Base-by-base conservation (phyloP, 2,888 invertebrate genomes). In the Gisinianus flammeolus region DNA sequence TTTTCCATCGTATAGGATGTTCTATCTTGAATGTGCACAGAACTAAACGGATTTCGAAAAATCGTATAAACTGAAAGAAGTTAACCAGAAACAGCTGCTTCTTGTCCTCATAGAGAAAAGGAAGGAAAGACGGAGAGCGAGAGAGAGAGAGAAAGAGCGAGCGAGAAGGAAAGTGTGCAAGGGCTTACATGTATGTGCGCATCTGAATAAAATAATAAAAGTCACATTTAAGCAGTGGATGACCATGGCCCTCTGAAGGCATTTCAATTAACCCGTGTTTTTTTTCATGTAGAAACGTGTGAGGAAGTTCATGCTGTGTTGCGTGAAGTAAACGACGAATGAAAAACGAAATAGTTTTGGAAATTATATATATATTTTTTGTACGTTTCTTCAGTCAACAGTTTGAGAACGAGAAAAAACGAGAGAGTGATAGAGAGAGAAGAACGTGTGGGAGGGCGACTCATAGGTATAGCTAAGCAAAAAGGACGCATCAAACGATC, bases 1-100 rank as follows among this genome's bases (percentile, higher is more conserved):
- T 54, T 3, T 54, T 62, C 24, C 22, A 28, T 26, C 62, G 26
- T 26, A 28, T 62, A 62, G 62, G 26, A 26, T 62, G 62, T 62
- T 62, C 26, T 26, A 62, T 22, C 6, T 56, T 10, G 4, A 24
- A 24, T 62, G 16, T 28, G 24, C 26, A 6, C 62, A 62, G 24
- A 62, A 62, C 62, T 28, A 26, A 26, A 24, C 4, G 28, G 62
- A 62, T 62, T 62, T 44, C 19, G 44, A 62, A 62, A 26, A 62
- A 62, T 62, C 5, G 28, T 26, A 22, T 58, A 8, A 24, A 22
- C 8, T 58, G 58, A 24, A 24, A 58, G 5, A 62, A 62, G 62
- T 62, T 62, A 26, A 62, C 62, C 26, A 62, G 62, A 62, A 62
- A 62, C 62, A 62, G 62, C 62, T 62, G 62, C 62, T 62, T 8